Percentiles rank a stretch among this genome's conserved stretches.
phyloP scores from a whole-genome alignment of 2,113 vertebrate genomes.

The Antechinus stuartii region DNA sequence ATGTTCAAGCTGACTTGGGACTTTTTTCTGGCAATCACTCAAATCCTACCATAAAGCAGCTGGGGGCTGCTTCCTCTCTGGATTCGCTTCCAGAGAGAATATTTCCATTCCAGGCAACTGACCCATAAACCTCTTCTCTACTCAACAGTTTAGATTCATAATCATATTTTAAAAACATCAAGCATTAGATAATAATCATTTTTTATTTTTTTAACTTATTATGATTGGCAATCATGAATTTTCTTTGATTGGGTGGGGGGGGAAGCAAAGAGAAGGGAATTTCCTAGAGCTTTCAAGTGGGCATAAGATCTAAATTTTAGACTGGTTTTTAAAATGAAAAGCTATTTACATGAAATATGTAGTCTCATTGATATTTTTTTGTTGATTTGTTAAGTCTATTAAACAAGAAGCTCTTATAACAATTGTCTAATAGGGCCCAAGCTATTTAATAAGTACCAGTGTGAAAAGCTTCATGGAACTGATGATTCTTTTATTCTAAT shows the following conservation, averaged over 20 bases:
- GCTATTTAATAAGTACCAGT: conserved; percentile 34
- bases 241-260: not conserved
- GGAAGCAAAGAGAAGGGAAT: not conserved
- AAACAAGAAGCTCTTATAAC: conserved; percentile 28
- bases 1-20: not conserved
- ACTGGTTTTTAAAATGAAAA: not conserved
- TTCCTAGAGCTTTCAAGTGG: not conserved
- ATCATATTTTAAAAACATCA: conserved; percentile 14
- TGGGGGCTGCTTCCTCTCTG: not conserved
- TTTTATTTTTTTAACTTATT: not conserved
- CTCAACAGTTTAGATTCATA: not conserved
- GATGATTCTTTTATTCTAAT: conserved; percentile 25
- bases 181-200: not conserved
- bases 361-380: not conserved
- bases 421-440: not conserved
- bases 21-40: conserved; percentile 16
- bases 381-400: conserved; percentile 33
- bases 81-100: not conserved
- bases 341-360: not conserved
- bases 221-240: not conserved
- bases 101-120: not conserved
- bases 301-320: not conserved
- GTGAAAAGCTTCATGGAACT: conserved; percentile 42
- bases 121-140: not conserved
- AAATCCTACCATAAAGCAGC: conserved; percentile 4